Percentiles rank a stretch among this genome's conserved stretches.
phyloP scores from a whole-genome alignment of 2,797 vertebrate genomes.

The Poecile montanus region DNA sequence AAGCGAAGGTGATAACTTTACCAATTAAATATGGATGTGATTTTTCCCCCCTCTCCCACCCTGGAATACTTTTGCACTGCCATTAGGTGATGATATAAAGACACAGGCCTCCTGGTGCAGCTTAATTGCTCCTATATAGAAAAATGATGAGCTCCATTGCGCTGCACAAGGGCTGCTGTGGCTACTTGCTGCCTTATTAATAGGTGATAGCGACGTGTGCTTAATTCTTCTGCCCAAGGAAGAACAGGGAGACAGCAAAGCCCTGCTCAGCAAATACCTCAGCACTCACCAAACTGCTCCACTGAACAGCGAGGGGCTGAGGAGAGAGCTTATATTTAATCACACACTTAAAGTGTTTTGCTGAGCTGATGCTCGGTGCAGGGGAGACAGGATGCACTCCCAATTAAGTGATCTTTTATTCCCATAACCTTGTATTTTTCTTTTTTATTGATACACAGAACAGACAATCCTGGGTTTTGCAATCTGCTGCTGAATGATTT shows the following conservation, averaged over 20 bases:
- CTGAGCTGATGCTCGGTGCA: background rate
- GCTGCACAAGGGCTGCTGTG: constrained; percentile 30
- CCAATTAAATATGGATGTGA: constrained; percentile 64
- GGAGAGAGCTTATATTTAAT: background rate
- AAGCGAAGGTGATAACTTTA: constrained; percentile 69
- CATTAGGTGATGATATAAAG: constrained; percentile 72
- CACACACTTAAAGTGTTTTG: background rate
- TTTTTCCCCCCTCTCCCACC: background rate
- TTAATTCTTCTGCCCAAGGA: constrained; percentile 50
- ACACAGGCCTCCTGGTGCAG: constrained; percentile 62
- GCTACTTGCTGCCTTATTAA: constrained; percentile 65
- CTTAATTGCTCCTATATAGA: constrained; percentile 72
- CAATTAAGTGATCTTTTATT: background rate
- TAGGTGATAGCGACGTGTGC: constrained; percentile 20
- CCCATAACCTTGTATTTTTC: background rate
- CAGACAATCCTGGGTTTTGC: background rate
- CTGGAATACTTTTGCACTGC: constrained; percentile 21
- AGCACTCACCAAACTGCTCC: background rate
- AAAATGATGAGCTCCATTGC: constrained; percentile 65
- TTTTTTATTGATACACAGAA: background rate
- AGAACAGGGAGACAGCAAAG: constrained; percentile 32
- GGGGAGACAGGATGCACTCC: background rate
- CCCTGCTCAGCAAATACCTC: background rate
- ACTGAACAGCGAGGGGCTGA: background rate
- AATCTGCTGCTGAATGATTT: background rate